A percentile compares a stretch with the other conserved stretches of the same genome.
Conservation (phyloP, 2,797 vertebrate genomes). For the Xiphophorus birchmanni region DNA sequence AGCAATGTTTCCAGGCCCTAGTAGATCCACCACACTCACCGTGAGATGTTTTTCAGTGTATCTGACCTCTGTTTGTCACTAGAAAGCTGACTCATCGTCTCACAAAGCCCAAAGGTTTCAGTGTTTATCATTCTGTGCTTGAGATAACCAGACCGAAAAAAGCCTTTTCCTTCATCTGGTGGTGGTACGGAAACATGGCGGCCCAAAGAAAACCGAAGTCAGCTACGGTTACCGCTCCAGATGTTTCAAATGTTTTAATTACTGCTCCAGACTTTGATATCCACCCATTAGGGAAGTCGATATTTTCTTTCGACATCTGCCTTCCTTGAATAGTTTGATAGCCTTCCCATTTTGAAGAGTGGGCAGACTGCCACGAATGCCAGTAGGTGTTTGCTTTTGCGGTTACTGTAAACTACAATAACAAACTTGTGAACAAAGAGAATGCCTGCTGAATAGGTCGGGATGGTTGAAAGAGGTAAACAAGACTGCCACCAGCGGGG, state of each 20-base stretch:
- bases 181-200: not conserved
- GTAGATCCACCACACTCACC: not conserved
- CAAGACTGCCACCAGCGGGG: not conserved
- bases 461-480: not conserved
- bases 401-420: not conserved
- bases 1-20: not conserved
- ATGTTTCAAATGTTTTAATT: not conserved
- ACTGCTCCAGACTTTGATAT: not conserved
- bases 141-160: not conserved
- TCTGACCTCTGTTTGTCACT: not conserved
- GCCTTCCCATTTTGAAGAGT: not conserved
- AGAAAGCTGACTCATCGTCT: not conserved
- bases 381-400: not conserved
- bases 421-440: not conserved
- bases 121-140: not conserved
- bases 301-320: not conserved
- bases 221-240: not conserved
- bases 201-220: not conserved
- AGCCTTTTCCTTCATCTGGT: not conserved
- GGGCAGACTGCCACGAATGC: not conserved
- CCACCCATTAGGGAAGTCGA: not conserved
- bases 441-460: not conserved
- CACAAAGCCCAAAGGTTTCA: not conserved
- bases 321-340: not conserved
- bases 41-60: not conserved